Evolutionary conservation across 2,888 invertebrate genomes (phyloP).

Genomic region (Suillia variegata): DNA sequence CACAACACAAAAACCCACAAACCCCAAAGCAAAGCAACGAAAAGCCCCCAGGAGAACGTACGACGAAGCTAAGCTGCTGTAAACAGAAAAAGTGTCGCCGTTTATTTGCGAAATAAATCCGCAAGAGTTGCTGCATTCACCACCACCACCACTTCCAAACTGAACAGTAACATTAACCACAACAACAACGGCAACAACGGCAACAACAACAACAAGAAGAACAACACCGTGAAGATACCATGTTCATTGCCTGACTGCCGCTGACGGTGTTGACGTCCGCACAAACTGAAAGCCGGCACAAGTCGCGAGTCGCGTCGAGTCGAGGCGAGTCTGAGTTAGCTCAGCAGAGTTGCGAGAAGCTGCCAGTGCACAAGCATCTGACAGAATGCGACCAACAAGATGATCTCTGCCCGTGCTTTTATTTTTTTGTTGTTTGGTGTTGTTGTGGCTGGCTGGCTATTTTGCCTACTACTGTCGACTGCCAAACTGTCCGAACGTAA

Average conservation of each 20-base stretch:
- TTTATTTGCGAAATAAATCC: conserved; percentile 14
- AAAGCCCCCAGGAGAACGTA: no score
- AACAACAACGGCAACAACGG: no score
- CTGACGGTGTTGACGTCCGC: neutral
- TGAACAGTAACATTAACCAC: no score
- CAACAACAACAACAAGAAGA: no score
- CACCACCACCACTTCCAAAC: conserved; percentile 5
- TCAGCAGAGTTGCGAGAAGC: conserved; percentile 53
- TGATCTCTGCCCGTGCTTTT: conserved; percentile 18
- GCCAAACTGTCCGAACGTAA: neutral
- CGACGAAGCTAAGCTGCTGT: neutral
- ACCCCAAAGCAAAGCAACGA: no score
- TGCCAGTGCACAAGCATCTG: conserved; percentile 24
- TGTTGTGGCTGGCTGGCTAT: neutral
- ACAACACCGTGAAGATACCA: no score
- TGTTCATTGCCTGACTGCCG: neutral
- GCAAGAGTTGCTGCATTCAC: neutral
- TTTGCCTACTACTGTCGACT: neutral
- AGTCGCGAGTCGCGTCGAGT: conserved; percentile 57
- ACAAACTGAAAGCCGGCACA: conserved; percentile 42
- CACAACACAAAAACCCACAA: neutral
- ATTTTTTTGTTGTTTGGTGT: conserved; percentile 11
- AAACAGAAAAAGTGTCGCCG: conserved; percentile 19
- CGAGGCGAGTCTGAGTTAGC: no score
- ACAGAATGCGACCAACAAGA: conserved; percentile 38